A percentile compares a stretch with the other conserved stretches of the same genome.
Evolutionary conservation across 37 sponge, comb jelly and placozoan genomes (phyloP).

Genomic region (Halichondria panicea): DNA sequence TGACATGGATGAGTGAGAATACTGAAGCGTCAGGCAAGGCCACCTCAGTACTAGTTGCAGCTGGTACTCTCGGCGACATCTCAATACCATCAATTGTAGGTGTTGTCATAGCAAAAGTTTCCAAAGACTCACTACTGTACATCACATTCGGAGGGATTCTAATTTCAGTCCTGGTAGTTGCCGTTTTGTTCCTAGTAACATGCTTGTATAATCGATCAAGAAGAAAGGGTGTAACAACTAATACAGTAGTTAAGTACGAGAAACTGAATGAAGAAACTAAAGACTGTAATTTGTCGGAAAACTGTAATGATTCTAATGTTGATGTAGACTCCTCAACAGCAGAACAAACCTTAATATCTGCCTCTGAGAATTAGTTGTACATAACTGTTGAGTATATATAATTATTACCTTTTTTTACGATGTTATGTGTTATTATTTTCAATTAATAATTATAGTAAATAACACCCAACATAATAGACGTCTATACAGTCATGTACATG

Average conservation of each 20-base stretch:
- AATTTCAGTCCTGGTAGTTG: background rate
- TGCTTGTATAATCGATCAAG: no score
- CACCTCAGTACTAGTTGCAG: slow-evolving; percentile 29
- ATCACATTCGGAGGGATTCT: slow-evolving; percentile 23
- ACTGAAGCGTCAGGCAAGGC: slow-evolving; percentile 17
- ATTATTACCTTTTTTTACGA: no score
- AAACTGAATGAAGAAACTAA: background rate
- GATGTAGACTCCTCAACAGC: no score
- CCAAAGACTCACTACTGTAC: slow-evolving; percentile 26
- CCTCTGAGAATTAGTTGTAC: no score
- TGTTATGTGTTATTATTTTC: no score
- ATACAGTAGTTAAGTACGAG: background rate
- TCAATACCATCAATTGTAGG: slow-evolving; percentile 34
- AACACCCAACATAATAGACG: no score
- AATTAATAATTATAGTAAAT: no score
- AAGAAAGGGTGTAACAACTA: background rate
- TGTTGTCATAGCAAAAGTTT: slow-evolving; percentile 9
- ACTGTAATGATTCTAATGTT: no score
- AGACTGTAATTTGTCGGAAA: no score
- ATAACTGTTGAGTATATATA: no score
- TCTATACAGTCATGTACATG: no score
- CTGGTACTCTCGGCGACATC: slow-evolving; percentile 43
- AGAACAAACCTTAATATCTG: no score
- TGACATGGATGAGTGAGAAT: slow-evolving; percentile 49
- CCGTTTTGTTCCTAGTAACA: slow-evolving; percentile 4